These are phyloP conservation scores for Drosophila persimilis DNA, from an alignment of 1,140 invertebrate genomes.

Conservation along the genomic window DNA sequence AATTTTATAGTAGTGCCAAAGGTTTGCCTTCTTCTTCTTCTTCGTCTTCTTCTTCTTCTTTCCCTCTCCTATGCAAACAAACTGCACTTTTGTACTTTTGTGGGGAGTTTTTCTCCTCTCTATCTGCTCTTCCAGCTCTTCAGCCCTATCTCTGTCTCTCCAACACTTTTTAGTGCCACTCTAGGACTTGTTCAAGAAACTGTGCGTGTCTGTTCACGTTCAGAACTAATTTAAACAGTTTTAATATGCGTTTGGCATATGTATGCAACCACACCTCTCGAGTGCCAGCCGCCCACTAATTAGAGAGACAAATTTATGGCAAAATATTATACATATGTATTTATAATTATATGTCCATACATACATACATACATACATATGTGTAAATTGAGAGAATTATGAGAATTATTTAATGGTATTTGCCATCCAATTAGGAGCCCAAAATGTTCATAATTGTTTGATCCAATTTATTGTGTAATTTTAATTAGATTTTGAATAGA, in stretches of 20 bases:
- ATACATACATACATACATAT: neutral
- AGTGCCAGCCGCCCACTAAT: slow-evolving; percentile 19
- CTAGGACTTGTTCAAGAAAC: slow-evolving; percentile 15
- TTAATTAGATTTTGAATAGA: neutral
- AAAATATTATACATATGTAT: slow-evolving; percentile 21
- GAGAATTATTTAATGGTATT: slow-evolving; percentile 27
- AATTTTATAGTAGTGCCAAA: slow-evolving; percentile 71
- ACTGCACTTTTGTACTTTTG: slow-evolving; percentile 22
- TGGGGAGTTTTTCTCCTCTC: slow-evolving; percentile 8
- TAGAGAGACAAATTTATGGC: slow-evolving; percentile 42
- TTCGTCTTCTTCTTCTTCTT: slow-evolving; percentile 10
- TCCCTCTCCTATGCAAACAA: slow-evolving; percentile 17
- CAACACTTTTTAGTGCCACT: slow-evolving; percentile 63
- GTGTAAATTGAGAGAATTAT: slow-evolving; percentile 40
- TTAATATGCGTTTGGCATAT: slow-evolving; percentile 56
- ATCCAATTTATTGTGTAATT: slow-evolving; percentile 12
- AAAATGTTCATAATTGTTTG: slow-evolving; percentile 28
- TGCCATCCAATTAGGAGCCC: slow-evolving; percentile 36
- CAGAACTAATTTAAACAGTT: slow-evolving; percentile 67
- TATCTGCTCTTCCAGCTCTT: neutral
- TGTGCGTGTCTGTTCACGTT: slow-evolving; percentile 29
- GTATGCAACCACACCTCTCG: slow-evolving; percentile 18
- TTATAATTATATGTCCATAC: slow-evolving; percentile 28
- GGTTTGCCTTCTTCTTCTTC: slow-evolving; percentile 23
- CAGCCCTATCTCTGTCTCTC: slow-evolving; percentile 30